Base-by-base conservation (phyloP, 2,888 invertebrate genomes). In the Macrophya annulata region DNA sequence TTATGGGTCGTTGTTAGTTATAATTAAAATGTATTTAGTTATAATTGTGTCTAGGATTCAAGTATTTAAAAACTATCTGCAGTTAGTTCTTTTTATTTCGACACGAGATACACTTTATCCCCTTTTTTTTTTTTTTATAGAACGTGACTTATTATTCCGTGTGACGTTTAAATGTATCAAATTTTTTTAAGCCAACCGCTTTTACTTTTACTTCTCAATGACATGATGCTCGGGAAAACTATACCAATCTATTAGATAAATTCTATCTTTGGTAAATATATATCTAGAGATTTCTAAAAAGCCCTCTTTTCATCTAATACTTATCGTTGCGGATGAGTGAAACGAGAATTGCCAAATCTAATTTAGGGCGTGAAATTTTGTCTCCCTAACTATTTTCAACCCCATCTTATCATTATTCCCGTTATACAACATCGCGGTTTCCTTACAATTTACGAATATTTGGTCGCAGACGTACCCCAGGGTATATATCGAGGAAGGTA, bases 151-250 rank as follows among this genome's bases (percentile, higher is more conserved):
- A 43, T 62, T 25, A 81, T 62, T 62, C 81, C 17, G 21, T 21
- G 10, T 40, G 43, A 81, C 21, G 81, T 81, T 81, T 81, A 81
- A 81, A 37, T 62, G 62, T 81, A 81, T 81, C 81, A 81, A 81
- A 81, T 81, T 81, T 81, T 81, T 51, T 40, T 21, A 62, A 43
- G 17, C 51, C 62, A 21, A 21, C 6, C 31, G 40, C 21, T 45
- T 37, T n/a, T 55, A 17, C 55, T 25, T 55, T 31, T 17, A 55
- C 17, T 51, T 51, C 55, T n/a, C 21, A 48, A 25, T 10, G n/a
- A 31, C 45, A 15, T 3, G n/a, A 55, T 55, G 5, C 55, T 15
- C n/a, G 48, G 62, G n/a, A n/a, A 1, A 68, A 31, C 68, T 68
- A 45, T 21, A 4, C 71, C 21, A 6, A 9, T 4, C 21, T 25